Conservation (phyloP, 1,140 invertebrate species). For the Drosophila varians region DNA sequence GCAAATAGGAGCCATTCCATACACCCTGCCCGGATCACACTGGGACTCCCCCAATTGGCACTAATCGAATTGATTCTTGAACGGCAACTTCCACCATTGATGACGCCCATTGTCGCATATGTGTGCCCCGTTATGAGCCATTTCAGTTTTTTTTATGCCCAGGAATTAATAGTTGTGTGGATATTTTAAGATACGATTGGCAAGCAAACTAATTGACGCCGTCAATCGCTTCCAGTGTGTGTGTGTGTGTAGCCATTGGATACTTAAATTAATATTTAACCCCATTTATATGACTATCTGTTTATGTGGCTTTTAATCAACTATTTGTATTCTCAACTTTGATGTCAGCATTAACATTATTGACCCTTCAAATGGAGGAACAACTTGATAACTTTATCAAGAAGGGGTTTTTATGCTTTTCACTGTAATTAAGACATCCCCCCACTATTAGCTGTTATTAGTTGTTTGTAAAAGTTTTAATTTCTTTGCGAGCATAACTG, state of each 20-base stretch:
- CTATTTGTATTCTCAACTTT: neutral
- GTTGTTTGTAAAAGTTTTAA: constrained; percentile 3
- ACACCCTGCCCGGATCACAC: constrained; percentile 17
- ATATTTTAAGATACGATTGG: constrained; percentile 6
- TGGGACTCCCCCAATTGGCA: constrained; percentile 11
- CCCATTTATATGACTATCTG: constrained; percentile 2
- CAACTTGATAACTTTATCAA: neutral
- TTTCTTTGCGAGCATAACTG: neutral
- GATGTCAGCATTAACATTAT: neutral
- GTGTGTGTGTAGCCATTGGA: constrained; percentile 19
- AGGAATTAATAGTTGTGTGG: constrained; percentile 19
- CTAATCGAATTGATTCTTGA: constrained; percentile 47
- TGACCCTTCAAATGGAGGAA: neutral
- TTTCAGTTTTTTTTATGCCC: constrained; percentile 19
- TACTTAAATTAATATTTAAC: constrained; percentile 25
- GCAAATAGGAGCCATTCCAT: constrained; percentile 25
- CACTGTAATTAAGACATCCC: neutral
- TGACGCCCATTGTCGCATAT: constrained; percentile 1
- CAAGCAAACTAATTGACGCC: constrained; percentile 27
- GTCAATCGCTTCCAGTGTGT: neutral
- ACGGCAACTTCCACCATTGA: constrained; percentile 3
- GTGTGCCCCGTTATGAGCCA: neutral
- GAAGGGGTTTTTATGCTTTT: neutral
- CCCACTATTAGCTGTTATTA: neutral
- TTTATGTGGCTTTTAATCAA: neutral